Conservation (phyloP, 1,140 invertebrate species). For the Drosophila repletoides region DNA sequence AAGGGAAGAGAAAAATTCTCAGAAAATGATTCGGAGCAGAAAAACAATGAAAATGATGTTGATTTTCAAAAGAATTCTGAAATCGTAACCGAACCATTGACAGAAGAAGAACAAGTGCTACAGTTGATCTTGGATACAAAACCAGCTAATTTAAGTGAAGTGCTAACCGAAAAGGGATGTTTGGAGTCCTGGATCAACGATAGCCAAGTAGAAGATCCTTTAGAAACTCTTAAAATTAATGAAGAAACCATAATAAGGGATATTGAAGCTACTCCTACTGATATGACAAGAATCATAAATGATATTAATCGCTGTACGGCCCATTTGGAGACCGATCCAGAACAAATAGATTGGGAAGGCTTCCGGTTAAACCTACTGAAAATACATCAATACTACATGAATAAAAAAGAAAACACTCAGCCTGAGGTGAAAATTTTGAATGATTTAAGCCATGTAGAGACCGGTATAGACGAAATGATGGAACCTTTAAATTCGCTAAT, state of each 20-base stretch:
- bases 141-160: neutral
- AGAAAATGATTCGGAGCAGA: neutral
- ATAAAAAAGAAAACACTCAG: neutral
- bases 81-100: neutral
- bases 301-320: conserved; percentile 38
- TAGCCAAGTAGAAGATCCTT: no score
- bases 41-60: neutral
- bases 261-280: neutral
- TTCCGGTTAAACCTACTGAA: conserved; percentile 42
- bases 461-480: neutral
- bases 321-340: conserved; percentile 11
- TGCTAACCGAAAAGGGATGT: neutral
- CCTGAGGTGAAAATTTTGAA: neutral
- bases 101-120: neutral
- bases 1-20: neutral
- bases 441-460: neutral
- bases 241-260: no score
- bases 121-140: neutral
- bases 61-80: neutral
- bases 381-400: conserved; percentile 35
- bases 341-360: conserved; percentile 24
- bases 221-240: no score
- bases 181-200: neutral
- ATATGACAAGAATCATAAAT: conserved; percentile 10
- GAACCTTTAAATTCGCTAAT: conserved; percentile 2